A percentile compares a stretch with the other conserved stretches of the same genome.
phyloP scores from a whole-genome alignment of 2,888 invertebrate genomes.

The Diachrysia chrysitis region DNA sequence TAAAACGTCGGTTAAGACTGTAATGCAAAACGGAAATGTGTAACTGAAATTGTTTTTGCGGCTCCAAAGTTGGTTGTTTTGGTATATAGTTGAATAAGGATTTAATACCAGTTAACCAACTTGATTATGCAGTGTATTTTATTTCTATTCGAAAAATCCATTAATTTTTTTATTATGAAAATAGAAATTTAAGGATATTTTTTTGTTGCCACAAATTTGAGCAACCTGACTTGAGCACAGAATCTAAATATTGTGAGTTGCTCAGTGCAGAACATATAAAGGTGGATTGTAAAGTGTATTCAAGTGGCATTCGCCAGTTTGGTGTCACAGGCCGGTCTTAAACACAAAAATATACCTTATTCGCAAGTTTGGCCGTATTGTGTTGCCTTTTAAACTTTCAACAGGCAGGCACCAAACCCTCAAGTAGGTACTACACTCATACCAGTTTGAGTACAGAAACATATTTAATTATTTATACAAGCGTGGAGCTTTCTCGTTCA shows the following conservation, averaged over 20 bases:
- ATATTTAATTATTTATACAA: conserved; percentile 81
- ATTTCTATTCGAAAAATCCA: background rate
- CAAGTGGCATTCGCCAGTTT: conserved; percentile 13
- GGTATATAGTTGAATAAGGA: background rate
- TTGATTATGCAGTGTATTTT: background rate
- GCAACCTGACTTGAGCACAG: background rate
- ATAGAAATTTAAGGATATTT: no score
- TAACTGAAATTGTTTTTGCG: conserved; percentile 14
- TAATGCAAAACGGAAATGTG: conserved; percentile 18
- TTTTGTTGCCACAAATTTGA: background rate
- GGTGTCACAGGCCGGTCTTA: conserved; percentile 26
- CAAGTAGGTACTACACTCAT: conserved; percentile 59
- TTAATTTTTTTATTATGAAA: no score
- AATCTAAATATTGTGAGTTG: background rate
- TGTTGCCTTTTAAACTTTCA: conserved; percentile 78
- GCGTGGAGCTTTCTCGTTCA: conserved; percentile 66
- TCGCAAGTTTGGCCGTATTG: conserved; percentile 64
- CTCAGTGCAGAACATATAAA: background rate
- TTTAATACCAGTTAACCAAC: background rate
- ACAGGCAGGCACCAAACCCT: conserved; percentile 66
- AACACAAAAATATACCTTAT: conserved; percentile 62
- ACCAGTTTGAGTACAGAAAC: conserved; percentile 77
- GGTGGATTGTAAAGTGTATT: conserved; percentile 16
- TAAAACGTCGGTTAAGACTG: conserved; percentile 17
- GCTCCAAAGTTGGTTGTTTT: background rate